Conservation (phyloP, 2,797 vertebrate species). For the Betta splendens region DNA sequence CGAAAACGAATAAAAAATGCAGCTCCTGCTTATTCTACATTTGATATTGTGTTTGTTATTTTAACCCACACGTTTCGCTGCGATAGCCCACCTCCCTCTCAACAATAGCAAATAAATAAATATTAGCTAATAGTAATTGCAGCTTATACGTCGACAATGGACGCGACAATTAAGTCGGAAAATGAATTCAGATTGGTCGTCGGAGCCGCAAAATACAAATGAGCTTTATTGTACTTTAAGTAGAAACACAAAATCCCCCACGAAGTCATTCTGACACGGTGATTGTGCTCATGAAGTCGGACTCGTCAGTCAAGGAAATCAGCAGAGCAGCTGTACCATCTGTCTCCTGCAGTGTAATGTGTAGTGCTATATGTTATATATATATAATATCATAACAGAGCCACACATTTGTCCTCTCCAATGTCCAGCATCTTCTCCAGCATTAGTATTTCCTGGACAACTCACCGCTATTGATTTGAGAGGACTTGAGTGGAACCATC, state of each 20-base stretch:
- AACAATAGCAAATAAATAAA: slow-evolving; percentile 6
- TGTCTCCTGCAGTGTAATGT: slow-evolving; percentile 44
- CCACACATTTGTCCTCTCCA: slow-evolving; percentile 27
- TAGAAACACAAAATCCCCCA: slow-evolving; percentile 52
- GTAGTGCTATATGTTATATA: slow-evolving; percentile 21
- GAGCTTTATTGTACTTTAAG: slow-evolving; percentile 62
- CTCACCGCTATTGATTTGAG: slow-evolving; percentile 57
- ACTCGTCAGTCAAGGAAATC: slow-evolving; percentile 62
- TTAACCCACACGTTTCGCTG: slow-evolving; percentile 4
- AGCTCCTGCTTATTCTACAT: background rate
- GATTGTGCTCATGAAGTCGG: slow-evolving; percentile 66
- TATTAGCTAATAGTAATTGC: slow-evolving; percentile 40
- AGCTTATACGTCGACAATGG: slow-evolving; percentile 41
- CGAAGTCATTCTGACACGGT: slow-evolving; percentile 64
- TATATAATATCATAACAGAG: slow-evolving; percentile 20
- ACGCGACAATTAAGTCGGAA: slow-evolving; percentile 50
- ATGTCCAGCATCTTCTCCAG: slow-evolving; percentile 31
- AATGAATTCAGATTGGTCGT: slow-evolving; percentile 52
- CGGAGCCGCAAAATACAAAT: slow-evolving; percentile 50
- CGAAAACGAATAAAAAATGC: slow-evolving; percentile 1
- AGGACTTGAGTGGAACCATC: slow-evolving; percentile 38
- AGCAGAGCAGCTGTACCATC: slow-evolving; percentile 54
- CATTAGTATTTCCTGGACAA: slow-evolving; percentile 60
- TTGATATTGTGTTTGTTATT: slow-evolving; percentile 15
- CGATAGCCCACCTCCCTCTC: slow-evolving; percentile 11